Conservation (phyloP, 2,797 vertebrate genomes). For the Chaetodon trifasciatus region DNA sequence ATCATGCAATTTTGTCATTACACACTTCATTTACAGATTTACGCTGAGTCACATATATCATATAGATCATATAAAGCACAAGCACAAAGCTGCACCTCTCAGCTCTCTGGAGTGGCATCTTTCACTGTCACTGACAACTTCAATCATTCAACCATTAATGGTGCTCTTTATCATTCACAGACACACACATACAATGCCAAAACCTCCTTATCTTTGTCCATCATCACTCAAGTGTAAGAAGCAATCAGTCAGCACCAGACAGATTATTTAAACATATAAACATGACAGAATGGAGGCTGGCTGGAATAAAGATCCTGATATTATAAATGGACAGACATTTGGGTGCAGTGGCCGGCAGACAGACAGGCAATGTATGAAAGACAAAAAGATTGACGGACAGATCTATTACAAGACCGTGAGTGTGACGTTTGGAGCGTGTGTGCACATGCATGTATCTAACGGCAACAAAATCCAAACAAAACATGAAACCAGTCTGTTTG, state of each 20-base stretch:
- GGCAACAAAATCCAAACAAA: constrained; percentile 40
- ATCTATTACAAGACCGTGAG: neutral
- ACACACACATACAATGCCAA: constrained; percentile 6
- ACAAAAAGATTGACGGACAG: constrained; percentile 16
- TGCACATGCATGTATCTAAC: neutral
- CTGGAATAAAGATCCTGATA: constrained; percentile 6
- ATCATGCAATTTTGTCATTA: constrained; percentile 43
- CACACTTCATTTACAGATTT: constrained; percentile 32
- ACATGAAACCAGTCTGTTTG: constrained; percentile 51
- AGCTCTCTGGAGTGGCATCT: constrained; percentile 10
- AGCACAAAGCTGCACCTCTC: constrained; percentile 20
- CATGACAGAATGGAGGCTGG: neutral
- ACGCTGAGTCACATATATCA: neutral
- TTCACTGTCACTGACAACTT: constrained; percentile 16
- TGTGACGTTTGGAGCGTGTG: neutral
- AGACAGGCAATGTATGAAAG: constrained; percentile 10
- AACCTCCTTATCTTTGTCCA: constrained; percentile 15
- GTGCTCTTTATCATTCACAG: constrained; percentile 22
- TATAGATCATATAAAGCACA: neutral
- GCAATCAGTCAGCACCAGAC: constrained; percentile 15
- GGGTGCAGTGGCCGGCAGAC: neutral
- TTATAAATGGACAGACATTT: neutral
- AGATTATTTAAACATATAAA: constrained; percentile 9
- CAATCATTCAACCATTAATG: constrained; percentile 22
- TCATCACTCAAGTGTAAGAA: constrained; percentile 3